Evolutionary conservation across 2,113 vertebrate genomes (phyloP).

Genomic region (Holacanthus passer): DNA sequence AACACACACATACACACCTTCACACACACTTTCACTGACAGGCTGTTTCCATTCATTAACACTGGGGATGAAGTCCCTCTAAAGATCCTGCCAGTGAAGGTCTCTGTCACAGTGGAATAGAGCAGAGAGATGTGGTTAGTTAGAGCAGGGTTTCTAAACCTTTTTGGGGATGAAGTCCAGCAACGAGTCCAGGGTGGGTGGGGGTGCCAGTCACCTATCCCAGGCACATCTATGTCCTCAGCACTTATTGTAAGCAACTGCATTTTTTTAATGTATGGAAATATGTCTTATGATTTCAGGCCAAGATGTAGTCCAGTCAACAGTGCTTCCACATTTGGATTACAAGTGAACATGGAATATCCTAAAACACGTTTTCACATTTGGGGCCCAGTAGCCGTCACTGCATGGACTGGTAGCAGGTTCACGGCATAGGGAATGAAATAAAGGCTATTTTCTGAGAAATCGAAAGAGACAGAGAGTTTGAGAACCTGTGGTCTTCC

Average conservation of each 20-base stretch:
- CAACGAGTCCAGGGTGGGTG: background rate
- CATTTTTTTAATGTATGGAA: background rate
- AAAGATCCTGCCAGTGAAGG: conserved; percentile 1
- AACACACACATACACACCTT: background rate
- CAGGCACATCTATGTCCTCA: background rate
- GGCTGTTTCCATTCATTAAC: no score
- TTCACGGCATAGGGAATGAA: no score
- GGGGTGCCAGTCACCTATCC: background rate
- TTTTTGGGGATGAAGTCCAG: background rate
- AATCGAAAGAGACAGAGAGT: no score
- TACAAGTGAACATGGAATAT: no score
- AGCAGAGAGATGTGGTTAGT: background rate
- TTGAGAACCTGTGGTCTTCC: no score
- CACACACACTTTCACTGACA: background rate
- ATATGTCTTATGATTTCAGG: background rate
- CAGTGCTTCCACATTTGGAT: no score
- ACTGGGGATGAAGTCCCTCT: background rate
- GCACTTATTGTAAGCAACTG: background rate
- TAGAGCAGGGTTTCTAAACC: background rate
- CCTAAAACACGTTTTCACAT: no score
- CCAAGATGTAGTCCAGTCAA: no score
- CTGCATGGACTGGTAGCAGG: no score
- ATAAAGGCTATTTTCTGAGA: background rate
- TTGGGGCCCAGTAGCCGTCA: no score
- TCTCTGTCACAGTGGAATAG: background rate